Evolutionary conservation across 1,140 invertebrate species (phyloP).

Genomic region (Pseudomyrmex flavicornis): DNA sequence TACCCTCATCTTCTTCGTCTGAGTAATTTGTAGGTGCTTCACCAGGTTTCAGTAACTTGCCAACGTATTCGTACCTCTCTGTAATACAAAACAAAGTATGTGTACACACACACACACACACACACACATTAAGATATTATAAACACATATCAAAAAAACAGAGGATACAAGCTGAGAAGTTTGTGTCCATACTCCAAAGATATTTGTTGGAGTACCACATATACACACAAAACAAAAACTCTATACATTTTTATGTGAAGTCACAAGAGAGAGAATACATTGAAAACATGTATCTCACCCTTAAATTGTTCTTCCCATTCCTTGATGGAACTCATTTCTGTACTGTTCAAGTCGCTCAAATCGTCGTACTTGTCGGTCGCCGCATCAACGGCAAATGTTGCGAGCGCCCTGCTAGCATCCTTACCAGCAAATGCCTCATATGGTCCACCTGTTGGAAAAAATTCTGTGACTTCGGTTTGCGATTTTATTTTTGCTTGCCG

Average conservation of each 20-base stretch:
- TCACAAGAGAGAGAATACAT: no score
- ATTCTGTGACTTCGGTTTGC: not conserved
- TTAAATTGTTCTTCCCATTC: conserved; percentile 99
- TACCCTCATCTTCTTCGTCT: conserved; percentile 93
- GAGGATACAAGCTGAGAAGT: no score
- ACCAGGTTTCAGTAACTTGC: conserved; percentile 95
- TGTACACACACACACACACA: not conserved
- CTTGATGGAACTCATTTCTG: conserved; percentile 94
- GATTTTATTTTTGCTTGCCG: conserved; percentile 61
- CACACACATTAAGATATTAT: no score
- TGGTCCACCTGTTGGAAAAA: conserved; percentile 90
- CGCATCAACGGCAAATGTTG: conserved; percentile 95
- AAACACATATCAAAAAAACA: not conserved
- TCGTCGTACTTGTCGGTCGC: conserved; percentile 97
- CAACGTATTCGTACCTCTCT: conserved; percentile 98
- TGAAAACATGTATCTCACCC: conserved; percentile 86
- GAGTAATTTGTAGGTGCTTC: conserved; percentile 96
- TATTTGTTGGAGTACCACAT: not conserved
- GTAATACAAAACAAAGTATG: conserved; percentile 78
- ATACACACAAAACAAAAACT: not conserved
- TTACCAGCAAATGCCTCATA: conserved; percentile 97
- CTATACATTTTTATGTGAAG: not conserved
- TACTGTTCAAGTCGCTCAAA: conserved; percentile 95
- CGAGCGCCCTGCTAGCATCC: conserved; percentile 97
- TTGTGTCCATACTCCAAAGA: no score